Evolutionary conservation across 1,140 invertebrate species (phyloP).

Genomic region (Eubasilissa regina): DNA sequence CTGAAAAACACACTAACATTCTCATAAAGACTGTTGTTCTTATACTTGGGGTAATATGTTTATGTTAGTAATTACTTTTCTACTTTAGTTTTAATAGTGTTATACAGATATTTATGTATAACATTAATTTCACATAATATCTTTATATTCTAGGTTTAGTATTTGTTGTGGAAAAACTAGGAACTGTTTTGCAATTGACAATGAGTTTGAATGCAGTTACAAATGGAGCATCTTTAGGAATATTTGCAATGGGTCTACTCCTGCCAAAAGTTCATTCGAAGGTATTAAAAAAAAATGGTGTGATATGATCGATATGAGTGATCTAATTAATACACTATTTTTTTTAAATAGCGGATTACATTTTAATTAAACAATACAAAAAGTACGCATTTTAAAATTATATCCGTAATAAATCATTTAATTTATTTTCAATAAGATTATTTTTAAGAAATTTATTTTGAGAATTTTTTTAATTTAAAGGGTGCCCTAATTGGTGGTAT

Average conservation of each 20-base stretch:
- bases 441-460: not conserved
- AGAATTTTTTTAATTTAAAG: conserved; percentile 69
- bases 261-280: conserved; percentile 84
- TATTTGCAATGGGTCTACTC: conserved; percentile 87
- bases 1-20: conserved; percentile 75
- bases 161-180: conserved; percentile 77
- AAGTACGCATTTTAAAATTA: too few relatives aligned
- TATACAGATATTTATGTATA: not conserved
- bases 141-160: conserved; percentile 67
- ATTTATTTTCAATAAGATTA: not conserved
- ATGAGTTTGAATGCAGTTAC: conserved; percentile 80
- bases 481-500: conserved; percentile 87
- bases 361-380: not conserved
- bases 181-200: conserved; percentile 74
- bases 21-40: conserved; percentile 82
- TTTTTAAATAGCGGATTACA: not conserved
- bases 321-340: not conserved
- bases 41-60: conserved; percentile 77
- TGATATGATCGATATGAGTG: not conserved
- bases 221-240: conserved; percentile 83
- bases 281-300: conserved; percentile 60
- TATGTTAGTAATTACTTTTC: conserved; percentile 63
- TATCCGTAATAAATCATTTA: not conserved
- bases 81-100: conserved; percentile 9
- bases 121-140: not conserved